Percentiles rank a stretch among this genome's conserved stretches.
These are phyloP conservation scores for Strigamia crassipes DNA, from an alignment of 2,888 invertebrate species.

Conservation along the genomic window DNA sequence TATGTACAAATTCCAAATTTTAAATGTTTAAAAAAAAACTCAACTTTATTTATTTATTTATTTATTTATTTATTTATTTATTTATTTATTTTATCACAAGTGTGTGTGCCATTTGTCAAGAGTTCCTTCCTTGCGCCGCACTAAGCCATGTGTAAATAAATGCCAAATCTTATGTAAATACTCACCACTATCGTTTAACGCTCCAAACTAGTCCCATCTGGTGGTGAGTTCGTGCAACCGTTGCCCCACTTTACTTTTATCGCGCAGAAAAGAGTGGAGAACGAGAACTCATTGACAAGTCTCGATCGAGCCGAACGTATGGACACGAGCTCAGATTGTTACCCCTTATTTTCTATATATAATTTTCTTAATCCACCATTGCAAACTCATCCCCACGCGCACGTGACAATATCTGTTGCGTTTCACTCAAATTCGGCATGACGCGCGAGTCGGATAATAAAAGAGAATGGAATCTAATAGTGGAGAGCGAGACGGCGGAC, in stretches of 20 bases:
- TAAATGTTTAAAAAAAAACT: too few relatives aligned
- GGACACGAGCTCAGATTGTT: too few relatives aligned
- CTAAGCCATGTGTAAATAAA: conserved; percentile 22
- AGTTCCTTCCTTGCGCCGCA: neutral
- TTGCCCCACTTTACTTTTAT: neutral
- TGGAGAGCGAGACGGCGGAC: neutral
- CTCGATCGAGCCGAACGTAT: neutral
- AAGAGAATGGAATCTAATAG: conserved; percentile 24
- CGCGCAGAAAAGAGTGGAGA: neutral
- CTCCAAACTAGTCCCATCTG: neutral
- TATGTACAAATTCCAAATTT: too few relatives aligned
- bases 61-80: conserved; percentile 5
- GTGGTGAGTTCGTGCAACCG: neutral
- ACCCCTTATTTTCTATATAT: too few relatives aligned
- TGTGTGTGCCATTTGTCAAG: neutral
- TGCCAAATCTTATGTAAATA: conserved; percentile 29
- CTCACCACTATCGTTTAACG: conserved; percentile 2
- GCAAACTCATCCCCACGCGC: too few relatives aligned
- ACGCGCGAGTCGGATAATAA: neutral
- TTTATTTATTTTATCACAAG: neutral
- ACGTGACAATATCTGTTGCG: too few relatives aligned
- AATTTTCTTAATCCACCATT: too few relatives aligned
- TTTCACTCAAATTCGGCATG: neutral
- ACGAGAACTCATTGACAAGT: neutral
- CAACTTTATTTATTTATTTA: too few relatives aligned